Percentiles rank a stretch among this genome's conserved stretches.
Evolutionary conservation across 1,140 invertebrate species (phyloP).

Genomic region (Teleogryllus occipitalis): DNA sequence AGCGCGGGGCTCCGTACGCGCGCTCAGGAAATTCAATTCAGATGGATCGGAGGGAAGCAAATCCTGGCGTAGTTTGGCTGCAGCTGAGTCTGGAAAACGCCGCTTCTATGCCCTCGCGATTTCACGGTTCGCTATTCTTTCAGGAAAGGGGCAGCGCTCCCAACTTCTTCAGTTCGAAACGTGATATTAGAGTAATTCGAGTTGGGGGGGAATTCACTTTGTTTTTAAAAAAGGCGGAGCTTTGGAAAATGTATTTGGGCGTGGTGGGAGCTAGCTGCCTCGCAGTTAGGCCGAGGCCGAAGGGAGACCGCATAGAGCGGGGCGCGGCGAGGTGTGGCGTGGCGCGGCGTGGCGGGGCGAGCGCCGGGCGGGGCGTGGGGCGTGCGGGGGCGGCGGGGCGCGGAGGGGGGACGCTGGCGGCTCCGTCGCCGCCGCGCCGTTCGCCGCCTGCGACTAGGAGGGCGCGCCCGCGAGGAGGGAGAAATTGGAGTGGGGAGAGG

Average conservation of each 20-base stretch:
- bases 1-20: neutral
- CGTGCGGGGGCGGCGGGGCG: no score
- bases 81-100: neutral
- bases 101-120: neutral
- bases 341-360: neutral
- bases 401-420: neutral
- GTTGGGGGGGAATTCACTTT: neutral
- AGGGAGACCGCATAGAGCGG: neutral
- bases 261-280: neutral
- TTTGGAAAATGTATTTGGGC: slow-evolving; percentile 1
- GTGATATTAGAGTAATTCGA: slow-evolving; percentile 5
- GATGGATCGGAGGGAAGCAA: neutral
- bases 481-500: neutral
- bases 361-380: no score
- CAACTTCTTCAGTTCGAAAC: neutral
- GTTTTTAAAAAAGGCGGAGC: neutral
- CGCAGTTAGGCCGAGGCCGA: neutral
- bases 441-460: neutral
- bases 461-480: neutral
- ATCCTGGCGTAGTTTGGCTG: neutral
- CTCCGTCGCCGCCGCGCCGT: no score
- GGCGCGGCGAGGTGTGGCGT: no score
- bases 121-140: slow-evolving; percentile 1
- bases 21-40: neutral
- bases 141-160: neutral